Evolutionary conservation across 2,113 vertebrate genomes (phyloP), one percentile per base, ranked within the genome.

Genomic region (Pipa parva): DNA sequence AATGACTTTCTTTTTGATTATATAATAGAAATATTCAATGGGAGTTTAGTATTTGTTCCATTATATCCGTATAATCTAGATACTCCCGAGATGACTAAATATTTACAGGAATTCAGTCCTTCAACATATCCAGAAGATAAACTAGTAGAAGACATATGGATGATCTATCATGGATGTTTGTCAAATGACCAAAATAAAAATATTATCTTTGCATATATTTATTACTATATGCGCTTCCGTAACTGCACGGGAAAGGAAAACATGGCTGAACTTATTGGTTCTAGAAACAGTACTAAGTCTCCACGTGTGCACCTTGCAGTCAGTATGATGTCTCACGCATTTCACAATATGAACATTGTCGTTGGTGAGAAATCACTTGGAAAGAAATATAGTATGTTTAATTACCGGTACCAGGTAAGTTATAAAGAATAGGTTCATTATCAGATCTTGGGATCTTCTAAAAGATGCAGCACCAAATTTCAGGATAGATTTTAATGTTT

Each of bases 111-210:
- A 27, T 15, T 37, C 12, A 15, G 27, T 24, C 62, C 49, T 5
- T 63, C 17, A 18, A 63, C 6, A 10, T 49, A 33, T 1, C 62
- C 62, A 37, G 22, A 26, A 2, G 62, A 63, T 12, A 24, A 29
- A 5, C 18, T 54, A 17, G 21, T 63, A 1, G 49, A 63, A 18
- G 62, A 63, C 11, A n/a, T 63, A 17, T 54, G 61, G 61, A 15
- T 37, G 1, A 48, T 51, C 24, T 18, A 36, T 31, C 36, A 39
- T 22, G 9, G 26, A 2, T 63, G 62, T 20, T 22, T 27, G 29
- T 39, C 62, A 9, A 15, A 20, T 13, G 12, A 54, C 21, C 17
- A n/a, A 51, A 2, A 27, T 2, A 63, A 54, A 29, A 63, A 63
- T 20, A 0, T 1, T 10, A 2, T 54, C 4, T 42, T n/a, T 59